These are phyloP conservation scores for Macquaria australasica DNA, from an alignment of 2,113 vertebrate species.

Conservation along the genomic window DNA sequence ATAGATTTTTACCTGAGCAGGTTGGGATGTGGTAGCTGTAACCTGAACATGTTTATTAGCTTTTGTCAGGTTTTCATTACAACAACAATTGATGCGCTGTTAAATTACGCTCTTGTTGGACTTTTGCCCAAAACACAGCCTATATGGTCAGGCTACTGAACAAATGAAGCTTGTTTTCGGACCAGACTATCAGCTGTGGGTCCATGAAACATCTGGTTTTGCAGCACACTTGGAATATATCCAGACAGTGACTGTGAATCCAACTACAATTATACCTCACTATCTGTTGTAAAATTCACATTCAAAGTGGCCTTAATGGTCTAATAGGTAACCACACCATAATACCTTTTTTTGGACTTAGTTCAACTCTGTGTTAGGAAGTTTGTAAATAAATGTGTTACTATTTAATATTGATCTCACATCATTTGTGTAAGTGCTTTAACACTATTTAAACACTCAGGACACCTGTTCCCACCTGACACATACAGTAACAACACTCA, in stretches of 20 bases:
- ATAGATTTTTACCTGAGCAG: conserved; percentile 72
- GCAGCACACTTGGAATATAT: conserved; percentile 35
- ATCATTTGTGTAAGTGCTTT: not conserved
- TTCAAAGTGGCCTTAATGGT: not conserved
- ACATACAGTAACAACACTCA: conserved; percentile 9
- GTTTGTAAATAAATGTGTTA: not conserved
- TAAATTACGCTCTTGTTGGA: not conserved
- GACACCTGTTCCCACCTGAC: conserved; percentile 11
- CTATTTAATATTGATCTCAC: not conserved
- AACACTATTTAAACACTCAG: conserved; percentile 2
- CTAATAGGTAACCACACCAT: not conserved
- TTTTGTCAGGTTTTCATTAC: conserved; percentile 11
- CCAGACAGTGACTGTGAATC: conserved; percentile 49
- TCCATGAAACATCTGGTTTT: conserved; percentile 65
- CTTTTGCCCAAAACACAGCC: not conserved
- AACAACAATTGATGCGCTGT: conserved; percentile 5
- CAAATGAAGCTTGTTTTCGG: conserved; percentile 21
- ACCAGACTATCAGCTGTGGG: conserved; percentile 40
- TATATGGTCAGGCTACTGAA: conserved; percentile 1
- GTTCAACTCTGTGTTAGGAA: not conserved
- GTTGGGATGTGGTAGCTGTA: conserved; percentile 46
- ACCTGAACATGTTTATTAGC: conserved; percentile 24
- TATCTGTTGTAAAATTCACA: not conserved
- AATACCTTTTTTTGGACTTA: not conserved
- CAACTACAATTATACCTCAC: not conserved